phyloP scores from a whole-genome alignment of 2,888 invertebrate species.

The Coronaproctus castanopsis region DNA sequence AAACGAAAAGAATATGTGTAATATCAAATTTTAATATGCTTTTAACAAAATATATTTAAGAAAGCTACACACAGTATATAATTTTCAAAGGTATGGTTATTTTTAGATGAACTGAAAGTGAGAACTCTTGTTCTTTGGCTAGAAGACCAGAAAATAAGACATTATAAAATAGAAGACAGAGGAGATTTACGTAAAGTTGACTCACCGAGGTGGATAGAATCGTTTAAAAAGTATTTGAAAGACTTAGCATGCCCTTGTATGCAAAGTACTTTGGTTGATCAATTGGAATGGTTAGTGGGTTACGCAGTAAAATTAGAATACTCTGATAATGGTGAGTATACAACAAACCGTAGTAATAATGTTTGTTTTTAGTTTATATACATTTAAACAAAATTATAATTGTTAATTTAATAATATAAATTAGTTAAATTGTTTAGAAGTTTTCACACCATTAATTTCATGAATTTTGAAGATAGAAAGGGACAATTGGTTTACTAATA shows the following conservation, averaged over 20 bases:
- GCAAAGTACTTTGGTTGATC: conserved; percentile 37
- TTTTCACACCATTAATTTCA: conserved; percentile 4
- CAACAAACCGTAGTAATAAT: background rate
- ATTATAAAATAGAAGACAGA: conserved; percentile 64
- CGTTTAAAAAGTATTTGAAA: conserved; percentile 49
- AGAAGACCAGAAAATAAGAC: conserved; percentile 80
- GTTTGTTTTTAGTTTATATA: background rate
- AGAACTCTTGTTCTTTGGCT: conserved; percentile 69
- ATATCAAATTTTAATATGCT: too few species aligned
- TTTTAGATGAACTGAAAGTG: conserved; percentile 53
- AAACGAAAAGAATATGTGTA: background rate
- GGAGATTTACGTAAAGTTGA: conserved; percentile 46
- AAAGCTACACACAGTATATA: too few species aligned
- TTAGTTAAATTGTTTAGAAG: background rate
- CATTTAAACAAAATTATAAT: background rate
- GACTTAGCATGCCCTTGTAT: conserved; percentile 52
- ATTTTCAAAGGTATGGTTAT: too few species aligned
- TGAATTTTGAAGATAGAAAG: too few species aligned
- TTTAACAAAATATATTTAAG: too few species aligned
- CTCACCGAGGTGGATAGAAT: conserved; percentile 44
- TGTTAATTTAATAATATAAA: background rate
- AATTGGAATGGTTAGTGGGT: conserved; percentile 67
- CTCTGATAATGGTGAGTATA: conserved; percentile 45
- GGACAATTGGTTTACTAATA: too few species aligned
- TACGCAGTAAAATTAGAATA: conserved; percentile 67